Evolutionary conservation across 2,888 invertebrate species (phyloP), one percentile per base, ranked within the genome.

Genomic region (Limnephilus lunatus): DNA sequence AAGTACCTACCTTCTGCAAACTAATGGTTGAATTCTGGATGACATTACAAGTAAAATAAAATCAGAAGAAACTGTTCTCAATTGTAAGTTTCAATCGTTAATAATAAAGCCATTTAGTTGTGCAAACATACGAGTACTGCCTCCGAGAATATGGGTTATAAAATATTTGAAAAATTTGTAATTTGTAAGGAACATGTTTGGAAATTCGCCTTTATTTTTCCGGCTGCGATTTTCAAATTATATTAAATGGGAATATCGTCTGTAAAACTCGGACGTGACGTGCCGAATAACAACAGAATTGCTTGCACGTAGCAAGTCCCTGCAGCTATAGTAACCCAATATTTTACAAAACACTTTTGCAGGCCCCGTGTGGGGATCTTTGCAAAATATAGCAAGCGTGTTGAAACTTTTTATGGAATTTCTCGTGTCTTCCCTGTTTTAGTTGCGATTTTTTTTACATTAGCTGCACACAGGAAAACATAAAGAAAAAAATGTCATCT

Each of bases 221-320:
- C 92, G 82, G 93, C 93, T 93, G 92, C 93, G 93, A 93, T 93
- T 93, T 93, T 92, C 86, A 92, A 93, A 93, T 93, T 93, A 93
- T 93, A 92, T 93, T 93, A 93, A n/a, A 93, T 91, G 93, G 88
- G 91, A 92, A 92, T 91, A 93, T 93, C 92, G 93, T 92, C 93
- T 93, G 93, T 91, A 91, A 93, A 92, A 88, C 81, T 90, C 82
- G 93, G 81, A 93, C 93, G 93, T 93, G 93, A 87, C 91, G 44
- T 80, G 86, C 86, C 85, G 44, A 90, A 81, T 53, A 87, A 87
- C 80, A 91, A 93, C 91, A 92, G 91, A 92, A 92, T 93, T 91
- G 90, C 92, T 92, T 82, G 90, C 93, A 89, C 92, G 93, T 92
- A 68, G 89, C 93, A 89, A 91, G 93, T 93, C 91, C 81, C 85